Evolutionary conservation across 2,113 vertebrate genomes (phyloP).

Genomic region (Neogobius melanostomus): DNA sequence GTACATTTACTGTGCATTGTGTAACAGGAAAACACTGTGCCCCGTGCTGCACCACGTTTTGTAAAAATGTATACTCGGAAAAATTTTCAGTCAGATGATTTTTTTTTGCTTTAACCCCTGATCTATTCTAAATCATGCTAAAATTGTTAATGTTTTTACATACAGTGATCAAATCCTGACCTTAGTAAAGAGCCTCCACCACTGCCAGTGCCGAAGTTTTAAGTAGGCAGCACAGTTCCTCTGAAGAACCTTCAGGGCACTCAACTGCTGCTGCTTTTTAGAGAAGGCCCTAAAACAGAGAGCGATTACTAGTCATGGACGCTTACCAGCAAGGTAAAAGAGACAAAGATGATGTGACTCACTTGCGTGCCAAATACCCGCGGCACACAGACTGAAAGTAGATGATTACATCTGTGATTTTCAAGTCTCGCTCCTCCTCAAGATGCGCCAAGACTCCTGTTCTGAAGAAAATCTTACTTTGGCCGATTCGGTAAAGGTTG

Average conservation of each 20-base stretch:
- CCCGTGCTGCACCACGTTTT: no score
- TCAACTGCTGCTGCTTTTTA: slow-evolving; percentile 97
- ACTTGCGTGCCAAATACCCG: slow-evolving; percentile 96
- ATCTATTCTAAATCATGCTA: no score
- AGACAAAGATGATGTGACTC: slow-evolving; percentile 40
- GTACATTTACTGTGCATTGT: no score
- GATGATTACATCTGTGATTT: slow-evolving; percentile 98
- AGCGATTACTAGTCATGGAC: background rate
- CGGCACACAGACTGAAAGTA: slow-evolving; percentile 97
- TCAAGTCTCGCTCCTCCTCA: slow-evolving; percentile 95
- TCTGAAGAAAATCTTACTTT: slow-evolving; percentile 99
- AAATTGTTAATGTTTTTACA: no score
- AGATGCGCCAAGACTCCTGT: slow-evolving; percentile 95
- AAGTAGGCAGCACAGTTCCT: slow-evolving; percentile 96
- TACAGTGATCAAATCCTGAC: slow-evolving; percentile 44
- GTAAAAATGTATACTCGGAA: no score
- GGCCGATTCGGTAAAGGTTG: slow-evolving; percentile 96
- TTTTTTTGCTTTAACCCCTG: no score
- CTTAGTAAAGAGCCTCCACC: slow-evolving; percentile 99
- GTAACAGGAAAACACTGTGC: no score
- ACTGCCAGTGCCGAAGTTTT: slow-evolving; percentile 97
- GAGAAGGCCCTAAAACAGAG: slow-evolving; percentile 84
- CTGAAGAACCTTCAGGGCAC: slow-evolving; percentile 95
- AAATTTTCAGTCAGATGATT: no score
- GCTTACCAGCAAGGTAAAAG: background rate